phyloP scores from a whole-genome alignment of 2,797 vertebrate genomes.

The Buphagus erythrorhynchus region DNA sequence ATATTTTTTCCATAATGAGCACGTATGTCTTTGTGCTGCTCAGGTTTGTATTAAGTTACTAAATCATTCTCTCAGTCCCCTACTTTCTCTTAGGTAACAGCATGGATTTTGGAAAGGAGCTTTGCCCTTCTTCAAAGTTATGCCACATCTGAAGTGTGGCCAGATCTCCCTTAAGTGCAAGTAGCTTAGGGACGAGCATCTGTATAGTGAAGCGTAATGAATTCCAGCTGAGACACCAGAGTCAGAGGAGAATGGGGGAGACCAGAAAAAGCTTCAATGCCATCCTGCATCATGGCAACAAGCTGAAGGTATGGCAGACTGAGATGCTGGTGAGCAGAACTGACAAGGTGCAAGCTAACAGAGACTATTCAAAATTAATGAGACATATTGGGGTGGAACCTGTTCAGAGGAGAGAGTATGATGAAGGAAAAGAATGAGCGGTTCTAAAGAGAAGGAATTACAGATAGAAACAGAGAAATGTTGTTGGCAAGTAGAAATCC shows the following conservation, averaged over 20 bases:
- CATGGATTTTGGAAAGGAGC: background rate
- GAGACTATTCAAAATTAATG: background rate
- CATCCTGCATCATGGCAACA: background rate
- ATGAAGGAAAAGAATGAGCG: background rate
- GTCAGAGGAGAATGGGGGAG: background rate
- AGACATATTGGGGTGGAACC: background rate
- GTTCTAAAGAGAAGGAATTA: background rate
- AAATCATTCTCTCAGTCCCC: background rate
- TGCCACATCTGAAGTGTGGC: background rate
- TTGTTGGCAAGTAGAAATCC: background rate
- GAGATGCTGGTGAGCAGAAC: background rate
- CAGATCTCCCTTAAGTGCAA: background rate
- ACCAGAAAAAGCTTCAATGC: background rate
- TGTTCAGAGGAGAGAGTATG: background rate
- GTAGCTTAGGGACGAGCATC: background rate
- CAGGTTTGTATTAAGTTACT: background rate
- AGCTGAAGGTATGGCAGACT: background rate
- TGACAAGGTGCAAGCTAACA: background rate
- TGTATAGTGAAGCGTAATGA: background rate
- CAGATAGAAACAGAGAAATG: background rate
- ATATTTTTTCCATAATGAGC: constrained; percentile 4
- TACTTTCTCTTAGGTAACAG: background rate
- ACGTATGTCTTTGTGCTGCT: background rate
- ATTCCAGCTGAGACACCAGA: background rate
- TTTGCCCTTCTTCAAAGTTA: background rate